Evolutionary conservation across 2,113 vertebrate species (phyloP), one percentile per base, ranked within the genome.

Genomic region (Chaetodon trifascialis): DNA sequence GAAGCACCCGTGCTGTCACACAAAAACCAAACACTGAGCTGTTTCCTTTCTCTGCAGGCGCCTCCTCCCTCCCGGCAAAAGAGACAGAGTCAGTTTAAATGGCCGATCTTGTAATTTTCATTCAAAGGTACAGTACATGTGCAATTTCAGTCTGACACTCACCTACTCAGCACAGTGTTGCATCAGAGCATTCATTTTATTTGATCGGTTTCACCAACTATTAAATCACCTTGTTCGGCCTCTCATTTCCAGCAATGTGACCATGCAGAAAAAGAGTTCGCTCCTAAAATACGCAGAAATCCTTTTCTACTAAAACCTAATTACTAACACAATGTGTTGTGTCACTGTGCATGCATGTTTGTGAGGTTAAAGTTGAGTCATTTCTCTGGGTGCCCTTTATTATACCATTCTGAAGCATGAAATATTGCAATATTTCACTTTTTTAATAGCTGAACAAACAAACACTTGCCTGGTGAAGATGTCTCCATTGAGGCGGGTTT

Each of bases 21-120:
- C 30, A 30, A 30, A 30, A 30, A 30, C 30, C 2, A 40, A 66
- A 68, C 30, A 44, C 44, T 14, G 44, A 80, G 69, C 40, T 12
- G 59, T 52, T 75, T 89, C 52, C 55, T 52, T 47, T 69, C 59
- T 66, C 63, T 77, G 63, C 68, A 69, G 73, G 73, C 70, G 36
- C n/a, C 71, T 46, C 42, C 58, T 66, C 46, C 67, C 47, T 59
- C 60, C 76, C 59, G 19, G 40, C 19, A 68, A 68, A 55, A 12
- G 5, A 80, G 30, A 46, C 7, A 38, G 4, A 56, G 38, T 58
- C 21, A 0, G 17, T 36, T 25, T 23, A 25, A 84, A 68, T 64
- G 71, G 62, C 51, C 60, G 23, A 72, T 78, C 19, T 62, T 49
- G 3, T 40, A n/a, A 73, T 49, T n/a, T 68, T 63, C 15, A 66